Base-by-base conservation (phyloP, 2,888 invertebrate species). In the Eutolmus rufibarbis region DNA sequence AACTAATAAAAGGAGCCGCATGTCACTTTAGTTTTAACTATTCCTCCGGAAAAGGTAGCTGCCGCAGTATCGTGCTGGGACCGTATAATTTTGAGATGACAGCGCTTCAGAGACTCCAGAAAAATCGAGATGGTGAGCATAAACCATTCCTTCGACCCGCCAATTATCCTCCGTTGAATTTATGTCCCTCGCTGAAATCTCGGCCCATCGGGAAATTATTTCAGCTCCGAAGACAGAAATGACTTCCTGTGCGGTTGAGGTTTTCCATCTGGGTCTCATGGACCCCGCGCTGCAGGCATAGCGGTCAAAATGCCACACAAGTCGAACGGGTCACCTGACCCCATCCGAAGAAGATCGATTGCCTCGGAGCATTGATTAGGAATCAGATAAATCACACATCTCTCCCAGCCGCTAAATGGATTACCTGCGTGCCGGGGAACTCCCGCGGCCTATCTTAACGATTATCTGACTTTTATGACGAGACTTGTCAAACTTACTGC, bases 131-230 rank as follows among this genome's bases (percentile, higher is more conserved):
- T 23, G 23, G 12, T 14, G 16, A 46, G 43, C 12, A 66, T 66
- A 78, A 51, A 76, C 2, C 23, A 28, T 46, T 51, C 79, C 79
- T 51, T 51, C 28, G 51, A 79, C 51, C 79, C 51, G 51, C n/a
- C 51, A 79, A 79, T 79, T 79, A 79, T 79, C 51, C 28, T 28
- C 51, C 31, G 51, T 51, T n/a, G 28, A 79, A 79, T 79, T 51
- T 79, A 79, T 79, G 79, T 56, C 79, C 79, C 79, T 79, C 16
- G 79, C 16, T 51, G 51, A 79, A 79, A 79, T 79, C 79, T 79
- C 43, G 28, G 79, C 16, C 31, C 51, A 79, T 79, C 51, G 31
- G 79, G 51, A 51, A 79, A 79, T 79, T 79, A 51, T 31, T 28
- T 12, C 31, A 79, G 79, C 51, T 4, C 28, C 28, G 31, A 51